A percentile compares a stretch with the other conserved stretches of the same genome.
Evolutionary conservation across 2,797 vertebrate species (phyloP).

Genomic region (Eurystomus glaucurus): DNA sequence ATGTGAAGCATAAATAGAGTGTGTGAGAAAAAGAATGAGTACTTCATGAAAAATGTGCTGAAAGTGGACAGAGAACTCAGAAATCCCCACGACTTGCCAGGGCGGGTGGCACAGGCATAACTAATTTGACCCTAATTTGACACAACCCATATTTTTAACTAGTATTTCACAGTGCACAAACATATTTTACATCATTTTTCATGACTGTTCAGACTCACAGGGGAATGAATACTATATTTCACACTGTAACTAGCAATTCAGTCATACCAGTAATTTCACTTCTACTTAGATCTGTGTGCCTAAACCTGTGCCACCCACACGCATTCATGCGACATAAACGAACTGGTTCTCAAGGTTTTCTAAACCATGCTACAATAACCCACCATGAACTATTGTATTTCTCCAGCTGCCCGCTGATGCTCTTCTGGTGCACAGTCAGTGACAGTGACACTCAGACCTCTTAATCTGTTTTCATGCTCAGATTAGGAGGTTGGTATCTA

Average conservation of each 20-base stretch:
- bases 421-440: background rate
- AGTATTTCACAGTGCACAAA: background rate
- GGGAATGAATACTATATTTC: background rate
- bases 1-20: background rate
- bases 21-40: background rate
- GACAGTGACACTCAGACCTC: background rate
- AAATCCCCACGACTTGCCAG: background rate
- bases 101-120: background rate
- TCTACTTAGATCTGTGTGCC: background rate
- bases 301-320: background rate
- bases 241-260: background rate
- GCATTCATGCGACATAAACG: background rate
- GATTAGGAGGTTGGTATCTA: background rate
- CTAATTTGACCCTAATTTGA: background rate
- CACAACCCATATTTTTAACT: background rate
- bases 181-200: background rate
- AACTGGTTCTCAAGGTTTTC: background rate
- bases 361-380: background rate
- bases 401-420: background rate
- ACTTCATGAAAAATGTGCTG: background rate
- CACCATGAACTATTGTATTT: background rate
- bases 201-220: background rate
- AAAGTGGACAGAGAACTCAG: background rate
- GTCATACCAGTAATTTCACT: background rate
- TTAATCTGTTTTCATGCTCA: fast-evolving